phyloP scores from a whole-genome alignment of 2,888 invertebrate genomes.

The Tholera decimalis region DNA sequence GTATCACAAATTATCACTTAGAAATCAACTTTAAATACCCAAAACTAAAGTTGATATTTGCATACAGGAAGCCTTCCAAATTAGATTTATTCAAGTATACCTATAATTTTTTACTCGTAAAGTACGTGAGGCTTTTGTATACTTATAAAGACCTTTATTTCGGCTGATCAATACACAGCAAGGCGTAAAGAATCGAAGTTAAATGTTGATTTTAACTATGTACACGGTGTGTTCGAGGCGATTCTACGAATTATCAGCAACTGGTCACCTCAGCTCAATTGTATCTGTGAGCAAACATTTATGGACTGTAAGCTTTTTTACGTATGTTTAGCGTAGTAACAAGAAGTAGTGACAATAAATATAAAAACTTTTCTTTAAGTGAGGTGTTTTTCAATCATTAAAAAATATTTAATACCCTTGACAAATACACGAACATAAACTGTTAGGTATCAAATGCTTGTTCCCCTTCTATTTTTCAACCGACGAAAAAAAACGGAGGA shows the following conservation, averaged over 20 bases:
- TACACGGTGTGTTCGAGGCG: conserved; percentile 34
- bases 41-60: too few species aligned
- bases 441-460: not conserved
- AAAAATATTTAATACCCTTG: conserved; percentile 7
- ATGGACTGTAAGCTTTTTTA: conserved; percentile 31
- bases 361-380: conserved; percentile 18
- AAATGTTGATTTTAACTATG: conserved; percentile 61
- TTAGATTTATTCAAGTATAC: too few species aligned
- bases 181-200: conserved; percentile 48
- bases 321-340: conserved; percentile 27
- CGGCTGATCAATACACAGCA: conserved; percentile 52
- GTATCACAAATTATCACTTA: too few species aligned
- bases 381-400: conserved; percentile 16
- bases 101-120: not conserved
- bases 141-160: conserved; percentile 36
- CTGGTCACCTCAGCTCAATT: conserved; percentile 32
- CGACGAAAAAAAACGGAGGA: too few species aligned
- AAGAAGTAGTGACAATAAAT: conserved; percentile 35
- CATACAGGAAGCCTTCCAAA: too few species aligned
- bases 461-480: not conserved
- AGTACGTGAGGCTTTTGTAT: conserved; percentile 6
- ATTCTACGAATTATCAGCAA: conserved; percentile 58
- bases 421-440: not conserved
- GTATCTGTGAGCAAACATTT: conserved; percentile 38
- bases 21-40: too few species aligned